Conservation (phyloP, 2,888 invertebrate species). For the Vanessa cardui region DNA sequence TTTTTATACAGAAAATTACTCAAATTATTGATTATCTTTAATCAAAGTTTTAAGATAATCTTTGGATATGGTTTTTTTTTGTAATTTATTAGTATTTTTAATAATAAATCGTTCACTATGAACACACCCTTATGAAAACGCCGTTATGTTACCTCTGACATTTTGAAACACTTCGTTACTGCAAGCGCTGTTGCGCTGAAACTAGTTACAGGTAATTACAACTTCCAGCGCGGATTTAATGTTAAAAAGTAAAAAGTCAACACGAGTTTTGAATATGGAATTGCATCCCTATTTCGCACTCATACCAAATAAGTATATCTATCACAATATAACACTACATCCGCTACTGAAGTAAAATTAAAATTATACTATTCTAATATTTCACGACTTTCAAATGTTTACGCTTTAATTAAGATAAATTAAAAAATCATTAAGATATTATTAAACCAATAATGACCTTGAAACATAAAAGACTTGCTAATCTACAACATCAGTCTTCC, state of each 20-base stretch:
- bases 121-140: slow-evolving; percentile 11
- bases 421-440: not conserved
- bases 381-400: too few species aligned
- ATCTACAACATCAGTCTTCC: slow-evolving; percentile 25
- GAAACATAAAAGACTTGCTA: not conserved
- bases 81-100: too few species aligned
- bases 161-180: slow-evolving; percentile 26
- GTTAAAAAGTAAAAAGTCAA: slow-evolving; percentile 23
- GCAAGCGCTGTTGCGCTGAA: slow-evolving; percentile 13
- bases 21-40: too few species aligned
- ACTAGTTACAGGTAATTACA: slow-evolving; percentile 32
- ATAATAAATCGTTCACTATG: not conserved
- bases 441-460: slow-evolving; percentile 5
- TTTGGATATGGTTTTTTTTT: too few species aligned
- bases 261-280: slow-evolving; percentile 23
- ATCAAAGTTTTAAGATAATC: too few species aligned
- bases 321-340: not conserved
- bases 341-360: not conserved
- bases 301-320: not conserved
- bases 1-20: too few species aligned
- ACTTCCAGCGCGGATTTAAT: slow-evolving; percentile 26
- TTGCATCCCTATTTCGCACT: slow-evolving; percentile 5
- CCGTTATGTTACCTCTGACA: slow-evolving; percentile 19
- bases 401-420: too few species aligned
- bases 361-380: too few species aligned